Evolutionary conservation across 2,888 invertebrate genomes (phyloP).

Genomic region (Drosophila neotestacea): DNA sequence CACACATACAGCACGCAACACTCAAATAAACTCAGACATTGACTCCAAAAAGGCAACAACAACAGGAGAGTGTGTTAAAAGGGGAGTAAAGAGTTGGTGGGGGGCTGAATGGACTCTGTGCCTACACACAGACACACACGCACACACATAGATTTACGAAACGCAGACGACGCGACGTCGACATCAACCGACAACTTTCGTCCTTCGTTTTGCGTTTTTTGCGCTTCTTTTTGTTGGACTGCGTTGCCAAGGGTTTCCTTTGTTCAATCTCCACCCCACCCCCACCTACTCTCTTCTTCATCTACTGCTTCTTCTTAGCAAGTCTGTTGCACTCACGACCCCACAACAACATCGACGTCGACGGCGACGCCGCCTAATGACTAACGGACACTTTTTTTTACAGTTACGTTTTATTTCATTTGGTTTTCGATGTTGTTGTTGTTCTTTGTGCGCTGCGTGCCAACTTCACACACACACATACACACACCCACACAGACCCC

Average conservation of each 20-base stretch:
- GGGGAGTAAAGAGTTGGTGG: neutral
- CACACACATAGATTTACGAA: conserved; percentile 38
- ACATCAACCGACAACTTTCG: conserved; percentile 38
- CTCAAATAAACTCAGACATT: conserved; percentile 78
- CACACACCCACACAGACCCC: neutral
- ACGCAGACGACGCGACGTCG: conserved; percentile 48
- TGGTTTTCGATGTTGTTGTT: conserved; percentile 31
- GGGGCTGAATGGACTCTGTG: conserved; percentile 54
- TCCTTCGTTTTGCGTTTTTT: conserved; percentile 59
- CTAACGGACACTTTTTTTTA: conserved; percentile 71
- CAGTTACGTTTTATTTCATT: conserved; percentile 49
- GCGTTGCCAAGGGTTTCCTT: conserved; percentile 84
- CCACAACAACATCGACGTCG: conserved; percentile 42
- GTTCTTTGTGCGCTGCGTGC: conserved; percentile 69
- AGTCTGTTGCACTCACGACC: conserved; percentile 80
- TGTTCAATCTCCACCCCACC: conserved; percentile 61
- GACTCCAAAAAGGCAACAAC: conserved; percentile 70
- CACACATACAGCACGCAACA: conserved; percentile 60
- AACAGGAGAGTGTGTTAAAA: neutral
- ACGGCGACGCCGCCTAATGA: conserved; percentile 67
- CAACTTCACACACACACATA: conserved; percentile 37
- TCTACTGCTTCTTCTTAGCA: conserved; percentile 28
- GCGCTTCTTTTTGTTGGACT: conserved; percentile 77
- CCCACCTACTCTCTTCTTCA: neutral
- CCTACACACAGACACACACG: conserved; percentile 53